A percentile compares a stretch with the other conserved stretches of the same genome.
phyloP scores from a whole-genome alignment of 2,888 invertebrate species.

The Tupiocoris notatus region DNA sequence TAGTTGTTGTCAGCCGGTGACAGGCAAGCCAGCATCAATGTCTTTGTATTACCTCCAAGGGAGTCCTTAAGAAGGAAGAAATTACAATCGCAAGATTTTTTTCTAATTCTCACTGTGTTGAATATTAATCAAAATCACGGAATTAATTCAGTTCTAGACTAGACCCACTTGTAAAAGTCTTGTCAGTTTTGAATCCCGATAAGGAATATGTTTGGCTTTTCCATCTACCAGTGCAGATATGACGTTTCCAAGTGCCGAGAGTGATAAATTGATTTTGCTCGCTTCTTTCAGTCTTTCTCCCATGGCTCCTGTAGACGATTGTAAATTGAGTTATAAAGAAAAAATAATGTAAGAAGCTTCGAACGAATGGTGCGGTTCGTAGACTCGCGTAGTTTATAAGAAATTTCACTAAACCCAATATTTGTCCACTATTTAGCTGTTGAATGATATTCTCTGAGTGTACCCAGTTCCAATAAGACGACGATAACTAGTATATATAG shows the following conservation, averaged over 20 bases:
- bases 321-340: not conserved
- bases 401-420: no score
- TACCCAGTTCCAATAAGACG: no score
- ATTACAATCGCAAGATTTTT: not conserved
- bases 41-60: conserved; percentile 83
- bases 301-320: conserved; percentile 68
- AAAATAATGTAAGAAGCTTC: not conserved
- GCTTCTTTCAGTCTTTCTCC: conserved; percentile 84
- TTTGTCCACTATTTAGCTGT: no score
- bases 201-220: conserved; percentile 76
- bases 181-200: conserved; percentile 82
- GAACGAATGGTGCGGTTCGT: no score
- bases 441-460: no score
- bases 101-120: no score
- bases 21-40: conserved; percentile 82
- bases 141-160: no score
- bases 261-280: conserved; percentile 82
- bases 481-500: no score
- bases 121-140: no score
- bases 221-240: conserved; percentile 83
- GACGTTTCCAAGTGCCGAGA: conserved; percentile 85
- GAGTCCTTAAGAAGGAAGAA: conserved; percentile 62
- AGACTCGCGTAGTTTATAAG: no score
- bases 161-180: conserved; percentile 65
- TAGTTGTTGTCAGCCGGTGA: conserved; percentile 81